Conservation (phyloP, 2,113 vertebrate species). For the Callaeas wilsoni region DNA sequence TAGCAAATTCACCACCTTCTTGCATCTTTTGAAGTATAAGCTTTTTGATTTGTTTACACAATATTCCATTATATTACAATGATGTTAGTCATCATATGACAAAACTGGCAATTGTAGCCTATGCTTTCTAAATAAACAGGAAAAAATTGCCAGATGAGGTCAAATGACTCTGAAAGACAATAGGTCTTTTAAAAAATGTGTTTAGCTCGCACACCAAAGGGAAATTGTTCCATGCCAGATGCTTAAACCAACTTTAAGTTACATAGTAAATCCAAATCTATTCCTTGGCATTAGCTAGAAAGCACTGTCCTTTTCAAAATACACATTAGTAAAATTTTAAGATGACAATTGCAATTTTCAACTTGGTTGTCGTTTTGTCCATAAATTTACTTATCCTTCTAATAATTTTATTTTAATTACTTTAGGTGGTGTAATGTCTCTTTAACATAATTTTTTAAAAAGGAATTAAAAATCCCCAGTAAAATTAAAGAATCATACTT, state of each 20-base stretch:
- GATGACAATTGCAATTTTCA: neutral
- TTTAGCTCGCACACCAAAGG: neutral
- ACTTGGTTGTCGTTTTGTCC: neutral
- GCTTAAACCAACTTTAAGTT: neutral
- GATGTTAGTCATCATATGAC: slow-evolving; percentile 15
- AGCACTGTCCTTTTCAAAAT: neutral
- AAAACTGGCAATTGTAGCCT: neutral
- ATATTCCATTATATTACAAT: neutral
- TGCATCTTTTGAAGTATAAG: neutral
- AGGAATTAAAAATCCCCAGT: rapidly evolving
- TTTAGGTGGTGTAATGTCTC: neutral
- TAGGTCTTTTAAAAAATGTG: neutral
- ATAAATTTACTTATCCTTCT: neutral
- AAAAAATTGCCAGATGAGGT: slow-evolving; percentile 34
- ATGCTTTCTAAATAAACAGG: slow-evolving; percentile 46
- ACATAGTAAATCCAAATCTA: neutral
- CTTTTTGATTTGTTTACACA: neutral
- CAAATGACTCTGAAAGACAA: slow-evolving; percentile 41
- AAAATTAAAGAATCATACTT: neutral
- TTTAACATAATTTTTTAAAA: neutral
- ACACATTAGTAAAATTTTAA: neutral
- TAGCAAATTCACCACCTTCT: neutral
- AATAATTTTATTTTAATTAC: neutral
- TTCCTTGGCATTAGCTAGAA: neutral
- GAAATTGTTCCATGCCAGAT: neutral